Conservation (phyloP, 2,888 invertebrate species). For the Therioaphis trifolii region DNA sequence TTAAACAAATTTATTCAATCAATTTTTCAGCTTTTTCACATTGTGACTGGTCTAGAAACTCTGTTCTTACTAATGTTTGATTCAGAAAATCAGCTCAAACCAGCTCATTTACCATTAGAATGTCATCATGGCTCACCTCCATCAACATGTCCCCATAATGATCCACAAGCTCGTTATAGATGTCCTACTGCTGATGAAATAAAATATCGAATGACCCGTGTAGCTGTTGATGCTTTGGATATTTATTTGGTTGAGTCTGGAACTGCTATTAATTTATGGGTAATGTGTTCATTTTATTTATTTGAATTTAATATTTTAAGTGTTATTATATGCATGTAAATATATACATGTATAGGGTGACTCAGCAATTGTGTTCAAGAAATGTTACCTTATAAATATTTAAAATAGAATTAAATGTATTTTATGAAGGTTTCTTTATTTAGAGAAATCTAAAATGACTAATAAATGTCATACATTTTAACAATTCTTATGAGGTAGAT, state of each 20-base stretch:
- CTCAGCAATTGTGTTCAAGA: no score
- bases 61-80: conserved; percentile 86
- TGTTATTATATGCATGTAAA: conserved; percentile 15
- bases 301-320: no score
- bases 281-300: conserved; percentile 67
- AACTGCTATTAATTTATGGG: conserved; percentile 87
- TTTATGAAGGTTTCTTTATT: no score
- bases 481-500: no score
- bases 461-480: no score
- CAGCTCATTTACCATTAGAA: conserved; percentile 81
- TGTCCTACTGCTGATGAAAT: conserved; percentile 86
- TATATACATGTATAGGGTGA: no score
- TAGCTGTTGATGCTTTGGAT: conserved; percentile 89
- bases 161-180: conserved; percentile 71
- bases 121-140: conserved; percentile 84
- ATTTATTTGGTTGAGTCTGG: conserved; percentile 90
- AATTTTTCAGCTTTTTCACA: conserved; percentile 77
- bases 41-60: conserved; percentile 89
- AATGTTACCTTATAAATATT: no score
- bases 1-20: no score
- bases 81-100: conserved; percentile 88
- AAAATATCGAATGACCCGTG: conserved; percentile 92
- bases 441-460: no score
- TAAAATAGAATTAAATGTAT: no score
- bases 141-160: conserved; percentile 77